Evolutionary conservation across 2,888 invertebrate species (phyloP).

Genomic region (Osmoderma eremita): DNA sequence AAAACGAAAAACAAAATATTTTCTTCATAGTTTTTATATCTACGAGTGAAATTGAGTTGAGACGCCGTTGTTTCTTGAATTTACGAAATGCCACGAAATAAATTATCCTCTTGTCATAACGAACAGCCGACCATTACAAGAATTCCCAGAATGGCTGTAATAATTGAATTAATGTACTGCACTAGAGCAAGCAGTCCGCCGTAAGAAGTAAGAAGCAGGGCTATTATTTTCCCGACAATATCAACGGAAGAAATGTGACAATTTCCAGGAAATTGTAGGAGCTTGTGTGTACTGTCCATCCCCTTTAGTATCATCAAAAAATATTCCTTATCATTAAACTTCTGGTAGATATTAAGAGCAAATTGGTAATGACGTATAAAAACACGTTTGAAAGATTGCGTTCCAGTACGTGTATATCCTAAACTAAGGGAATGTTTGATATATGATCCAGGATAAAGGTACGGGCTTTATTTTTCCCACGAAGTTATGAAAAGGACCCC

Average conservation of each 20-base stretch:
- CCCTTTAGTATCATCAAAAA: too few species aligned
- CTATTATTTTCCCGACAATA: constrained; percentile 38
- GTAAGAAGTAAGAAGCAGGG: constrained; percentile 36
- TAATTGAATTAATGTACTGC: constrained; percentile 47
- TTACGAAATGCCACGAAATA: constrained; percentile 28
- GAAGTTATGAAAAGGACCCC: constrained; percentile 52
- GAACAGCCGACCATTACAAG: constrained; percentile 33
- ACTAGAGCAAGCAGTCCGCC: constrained; percentile 29
- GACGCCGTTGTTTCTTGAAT: constrained; percentile 10
- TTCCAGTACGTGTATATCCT: neutral
- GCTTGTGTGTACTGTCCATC: constrained; percentile 20
- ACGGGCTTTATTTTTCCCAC: constrained; percentile 49
- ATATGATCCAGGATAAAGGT: constrained; percentile 26
- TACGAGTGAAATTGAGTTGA: neutral
- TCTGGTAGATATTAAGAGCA: too few species aligned
- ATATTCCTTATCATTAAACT: too few species aligned
- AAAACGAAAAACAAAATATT: too few species aligned
- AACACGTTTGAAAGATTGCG: too few species aligned
- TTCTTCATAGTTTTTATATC: too few species aligned
- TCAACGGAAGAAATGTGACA: constrained; percentile 36
- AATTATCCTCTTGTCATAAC: constrained; percentile 31
- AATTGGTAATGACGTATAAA: too few species aligned
- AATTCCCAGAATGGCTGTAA: constrained; percentile 44
- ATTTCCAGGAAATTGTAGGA: constrained; percentile 45
- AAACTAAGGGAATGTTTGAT: constrained; percentile 24